Evolutionary conservation across 2,888 invertebrate genomes (phyloP), one percentile per base, ranked within the genome.

Genomic region (Drosophila fungiperda): DNA sequence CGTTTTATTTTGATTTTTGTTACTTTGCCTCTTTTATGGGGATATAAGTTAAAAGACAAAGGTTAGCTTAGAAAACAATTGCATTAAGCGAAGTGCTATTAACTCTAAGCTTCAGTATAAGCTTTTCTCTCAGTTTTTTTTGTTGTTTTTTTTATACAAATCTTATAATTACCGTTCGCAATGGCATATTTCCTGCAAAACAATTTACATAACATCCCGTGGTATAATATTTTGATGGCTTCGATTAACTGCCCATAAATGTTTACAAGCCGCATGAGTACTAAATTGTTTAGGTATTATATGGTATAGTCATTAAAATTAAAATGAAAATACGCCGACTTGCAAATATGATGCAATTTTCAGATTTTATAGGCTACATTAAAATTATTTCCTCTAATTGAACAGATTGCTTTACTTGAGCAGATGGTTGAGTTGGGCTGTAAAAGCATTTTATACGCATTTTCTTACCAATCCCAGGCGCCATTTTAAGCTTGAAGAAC

Each of bases 191-290:
- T 15, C 32, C n/a, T 36, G 42, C 52, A 55, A 45, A 45, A 2
- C 36, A 32, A 59, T 55, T 74, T 20, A 11, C 45, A 9, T 29
- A 48, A 66, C 61, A 54, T 54, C 63, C 54, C 23, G 40, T 48
- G 42, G 32, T 73, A 26, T 53, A 73, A 83, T 86, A 68, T 83
- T 85, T 85, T 85, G 70, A 83, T 85, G 58, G 50, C 63, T 38
- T 53, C 54, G 72, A 82, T 82, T 85, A 82, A 63, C 32, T 32
- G 45, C 52, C 64, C 20, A 80, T 85, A 64, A 78, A 85, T 52
- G 38, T 75, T 70, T 66, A 68, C 57, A 64, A 42, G 52, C 20
- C 68, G 40, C 49, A 36, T n/a, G 49, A 42, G 2, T 45, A 62
- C 61, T 58, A 57, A 76, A 67, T 40, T 40, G 36, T 29, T 67